Evolutionary conservation across 2,113 vertebrate genomes (phyloP).

Genomic region (Miniopterus natalensis): DNA sequence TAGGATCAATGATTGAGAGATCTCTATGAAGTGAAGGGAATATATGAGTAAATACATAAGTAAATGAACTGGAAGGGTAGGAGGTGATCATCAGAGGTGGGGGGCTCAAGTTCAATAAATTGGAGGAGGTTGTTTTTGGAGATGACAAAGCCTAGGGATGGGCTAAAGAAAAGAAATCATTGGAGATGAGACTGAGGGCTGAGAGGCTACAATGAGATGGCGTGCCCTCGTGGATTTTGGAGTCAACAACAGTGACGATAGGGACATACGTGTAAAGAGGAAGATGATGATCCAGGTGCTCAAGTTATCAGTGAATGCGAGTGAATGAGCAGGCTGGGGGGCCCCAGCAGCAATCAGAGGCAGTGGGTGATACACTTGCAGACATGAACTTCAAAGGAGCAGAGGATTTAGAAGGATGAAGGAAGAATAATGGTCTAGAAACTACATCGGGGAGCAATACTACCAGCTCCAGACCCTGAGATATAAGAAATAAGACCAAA

Average conservation of each 20-base stretch:
- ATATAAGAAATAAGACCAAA: not conserved
- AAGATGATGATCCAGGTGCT: not conserved
- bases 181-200: not conserved
- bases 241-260: not conserved
- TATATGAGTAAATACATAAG: not conserved
- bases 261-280: not conserved
- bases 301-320: not conserved
- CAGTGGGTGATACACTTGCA: not conserved
- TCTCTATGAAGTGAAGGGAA: not conserved
- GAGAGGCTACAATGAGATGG: not conserved
- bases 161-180: not conserved
- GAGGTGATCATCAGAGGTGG: not conserved
- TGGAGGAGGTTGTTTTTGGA: not conserved
- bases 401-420: constrained; percentile 1
- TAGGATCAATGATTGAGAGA: not conserved
- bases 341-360: not conserved
- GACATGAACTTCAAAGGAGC: not conserved
- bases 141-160: not conserved
- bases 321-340: not conserved
- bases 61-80: not conserved
- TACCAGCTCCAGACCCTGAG: not conserved
- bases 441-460: not conserved
- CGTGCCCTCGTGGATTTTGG: constrained; percentile 8
- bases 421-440: not conserved
- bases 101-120: not conserved